These are phyloP conservation scores for Meloidogyne hapla DNA, from an alignment of 1,140 invertebrate genomes.

Conservation along the genomic window DNA sequence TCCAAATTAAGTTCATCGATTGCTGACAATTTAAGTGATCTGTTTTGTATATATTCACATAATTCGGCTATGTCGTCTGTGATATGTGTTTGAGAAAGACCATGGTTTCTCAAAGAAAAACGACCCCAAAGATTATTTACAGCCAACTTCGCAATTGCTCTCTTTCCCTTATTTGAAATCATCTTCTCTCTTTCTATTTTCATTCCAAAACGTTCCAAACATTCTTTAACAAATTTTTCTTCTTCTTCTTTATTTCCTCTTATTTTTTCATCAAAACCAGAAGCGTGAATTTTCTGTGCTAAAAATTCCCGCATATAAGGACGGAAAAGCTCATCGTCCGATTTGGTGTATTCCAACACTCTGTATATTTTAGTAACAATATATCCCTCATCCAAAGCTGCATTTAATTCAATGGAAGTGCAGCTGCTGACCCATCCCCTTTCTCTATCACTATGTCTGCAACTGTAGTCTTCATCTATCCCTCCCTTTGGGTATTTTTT, in stretches of 20 bases:
- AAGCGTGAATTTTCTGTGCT: slow-evolving; percentile 8
- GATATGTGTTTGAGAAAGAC: slow-evolving; percentile 7
- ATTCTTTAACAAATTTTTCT: slow-evolving; percentile 10
- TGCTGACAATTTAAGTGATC: slow-evolving; percentile 7
- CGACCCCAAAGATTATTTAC: background rate
- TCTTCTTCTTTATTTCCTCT: slow-evolving; percentile 11
- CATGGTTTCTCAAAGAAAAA: slow-evolving; percentile 1
- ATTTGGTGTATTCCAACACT: background rate
- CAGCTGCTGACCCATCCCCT: slow-evolving; percentile 12
- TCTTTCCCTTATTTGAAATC: slow-evolving; percentile 7
- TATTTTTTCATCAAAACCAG: background rate
- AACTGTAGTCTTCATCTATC: slow-evolving; percentile 2
- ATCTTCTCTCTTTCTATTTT: slow-evolving; percentile 6
- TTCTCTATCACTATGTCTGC: slow-evolving; percentile 10
- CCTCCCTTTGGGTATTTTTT: slow-evolving; percentile 9
- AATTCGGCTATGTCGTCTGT: background rate
- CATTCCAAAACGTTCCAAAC: background rate
- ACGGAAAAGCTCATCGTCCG: slow-evolving; percentile 5
- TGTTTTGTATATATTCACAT: background rate
- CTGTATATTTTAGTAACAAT: background rate
- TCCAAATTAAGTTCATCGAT: slow-evolving; percentile 10
- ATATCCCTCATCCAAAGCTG: slow-evolving; percentile 8
- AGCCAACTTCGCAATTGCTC: background rate
- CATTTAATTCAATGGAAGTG: slow-evolving; percentile 14
- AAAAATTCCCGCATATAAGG: slow-evolving; percentile 13